Percentiles rank a stretch among this genome's conserved stretches.
phyloP scores from a whole-genome alignment of 2,888 invertebrate species.

The Drosophila demipolita region DNA sequence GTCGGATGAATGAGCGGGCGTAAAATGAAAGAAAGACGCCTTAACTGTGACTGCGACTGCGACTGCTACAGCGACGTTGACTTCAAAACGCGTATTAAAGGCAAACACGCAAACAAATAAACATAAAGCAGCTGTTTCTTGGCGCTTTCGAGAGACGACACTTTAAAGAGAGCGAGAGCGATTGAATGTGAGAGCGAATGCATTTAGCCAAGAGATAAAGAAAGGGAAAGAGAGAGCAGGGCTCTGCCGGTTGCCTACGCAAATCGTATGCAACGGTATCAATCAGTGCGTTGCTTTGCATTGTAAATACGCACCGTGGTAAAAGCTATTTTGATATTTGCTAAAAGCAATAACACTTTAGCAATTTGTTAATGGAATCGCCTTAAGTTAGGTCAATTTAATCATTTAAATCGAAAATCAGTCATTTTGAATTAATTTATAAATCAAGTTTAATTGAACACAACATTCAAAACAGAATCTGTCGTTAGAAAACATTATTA shows the following conservation, averaged over 20 bases:
- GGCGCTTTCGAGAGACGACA: conserved; percentile 43
- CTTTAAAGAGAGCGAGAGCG: conserved; percentile 14
- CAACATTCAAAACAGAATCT: not conserved
- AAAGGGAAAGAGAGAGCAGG: conserved; percentile 20
- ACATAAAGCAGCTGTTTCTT: conserved; percentile 78
- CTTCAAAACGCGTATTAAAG: conserved; percentile 29
- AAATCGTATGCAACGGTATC: conserved; percentile 38
- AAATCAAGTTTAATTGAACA: not conserved
- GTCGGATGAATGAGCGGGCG: conserved; percentile 15
- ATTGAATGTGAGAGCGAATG: conserved; percentile 1
- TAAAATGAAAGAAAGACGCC: conserved; percentile 18
- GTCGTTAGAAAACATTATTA: not conserved
- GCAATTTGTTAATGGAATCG: not conserved
- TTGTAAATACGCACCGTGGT: conserved; percentile 45
- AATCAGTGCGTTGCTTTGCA: conserved; percentile 49
- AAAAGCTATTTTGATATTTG: not conserved
- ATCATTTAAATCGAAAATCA: not conserved
- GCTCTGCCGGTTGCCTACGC: conserved; percentile 52
- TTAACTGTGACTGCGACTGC: conserved; percentile 25
- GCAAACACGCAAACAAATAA: conserved; percentile 75
- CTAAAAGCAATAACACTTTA: not conserved
- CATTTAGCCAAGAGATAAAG: not conserved
- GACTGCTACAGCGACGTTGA: conserved; percentile 11
- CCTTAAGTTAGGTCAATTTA: not conserved
- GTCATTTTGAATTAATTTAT: not conserved